Conservation (phyloP, 2,113 vertebrate species). For the Pomatorhinus ruficollis region DNA sequence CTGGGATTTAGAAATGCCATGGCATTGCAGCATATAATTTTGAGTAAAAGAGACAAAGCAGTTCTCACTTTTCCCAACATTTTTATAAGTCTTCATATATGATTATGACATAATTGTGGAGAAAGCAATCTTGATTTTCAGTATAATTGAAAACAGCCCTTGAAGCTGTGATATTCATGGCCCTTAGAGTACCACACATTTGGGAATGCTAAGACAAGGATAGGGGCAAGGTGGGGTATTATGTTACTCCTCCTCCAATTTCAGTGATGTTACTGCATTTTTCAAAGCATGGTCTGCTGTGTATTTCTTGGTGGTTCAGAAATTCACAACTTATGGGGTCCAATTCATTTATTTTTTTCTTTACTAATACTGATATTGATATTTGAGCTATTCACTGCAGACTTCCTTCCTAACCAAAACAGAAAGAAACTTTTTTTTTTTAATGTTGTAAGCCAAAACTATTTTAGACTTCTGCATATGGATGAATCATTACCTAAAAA, state of each 20-base stretch:
- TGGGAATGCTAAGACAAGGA: background rate
- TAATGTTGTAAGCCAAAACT: background rate
- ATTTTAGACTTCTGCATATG: background rate
- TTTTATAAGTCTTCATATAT: background rate
- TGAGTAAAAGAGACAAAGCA: background rate
- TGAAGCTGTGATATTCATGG: background rate
- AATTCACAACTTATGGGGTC: background rate
- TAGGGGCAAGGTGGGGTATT: background rate
- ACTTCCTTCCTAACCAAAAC: background rate
- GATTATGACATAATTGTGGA: background rate
- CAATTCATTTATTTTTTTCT: background rate
- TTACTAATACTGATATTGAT: background rate
- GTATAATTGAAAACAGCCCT: background rate
- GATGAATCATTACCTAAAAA: background rate
- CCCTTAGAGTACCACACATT: background rate
- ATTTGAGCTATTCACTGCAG: background rate
- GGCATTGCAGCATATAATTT: background rate
- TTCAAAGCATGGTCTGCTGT: background rate
- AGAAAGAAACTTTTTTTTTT: background rate
- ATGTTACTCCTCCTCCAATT: background rate
- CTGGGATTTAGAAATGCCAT: background rate
- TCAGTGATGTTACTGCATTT: background rate
- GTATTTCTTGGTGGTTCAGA: background rate
- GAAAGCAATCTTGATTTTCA: background rate
- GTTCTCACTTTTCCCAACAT: background rate